Base-by-base conservation (phyloP, 1,140 invertebrate species). In the Drosophila burlai region DNA sequence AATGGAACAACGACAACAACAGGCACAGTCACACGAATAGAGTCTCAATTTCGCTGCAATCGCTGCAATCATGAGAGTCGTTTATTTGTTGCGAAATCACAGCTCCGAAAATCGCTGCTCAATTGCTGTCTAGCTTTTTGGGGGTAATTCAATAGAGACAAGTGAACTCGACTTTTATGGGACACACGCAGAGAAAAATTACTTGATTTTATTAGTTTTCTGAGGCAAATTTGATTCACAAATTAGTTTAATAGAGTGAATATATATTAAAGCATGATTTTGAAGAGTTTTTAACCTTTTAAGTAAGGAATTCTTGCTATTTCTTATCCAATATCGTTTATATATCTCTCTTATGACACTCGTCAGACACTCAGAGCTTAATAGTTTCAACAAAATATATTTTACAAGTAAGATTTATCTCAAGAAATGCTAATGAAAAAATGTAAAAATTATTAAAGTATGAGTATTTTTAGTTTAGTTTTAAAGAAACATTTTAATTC, bases 61-160 rank as follows among this genome's bases (percentile, higher is more conserved):
- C 68, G 58, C 58, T 78, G 74, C 83, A 63, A 72, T 80, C 75
- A 79, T 64, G 50, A 46, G 60, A 54, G 64, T 71, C 80, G 55
- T 82, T 84, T 85, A 84, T 84, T 84, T 83, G 64, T 77, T 77
- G 75, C 65, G 42, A 57, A 76, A 76, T 66, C 59, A 36, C 47
- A 45, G 52, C 50, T 26, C 15, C 21, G 54, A 57, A 47, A 47
- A 76, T 57, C 52, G 47, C 63, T 61, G 57, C 21, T 61, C 63
- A 77, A 77, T 77, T 77, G 74, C 47, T 34, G 74, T 77, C 63
- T 61, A 15, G 46, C 36, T 45, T 76, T 68, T 76, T 61, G 54
- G 45, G 38, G 49, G 66, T 74, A 64, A 76, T 74, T 74, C 69
- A 52, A 47, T 40, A 45, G 21, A 76, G 72, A 42, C 55, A 77